Base-by-base conservation (phyloP, 1,140 invertebrate genomes). In the Wiebesia pumilae region DNA sequence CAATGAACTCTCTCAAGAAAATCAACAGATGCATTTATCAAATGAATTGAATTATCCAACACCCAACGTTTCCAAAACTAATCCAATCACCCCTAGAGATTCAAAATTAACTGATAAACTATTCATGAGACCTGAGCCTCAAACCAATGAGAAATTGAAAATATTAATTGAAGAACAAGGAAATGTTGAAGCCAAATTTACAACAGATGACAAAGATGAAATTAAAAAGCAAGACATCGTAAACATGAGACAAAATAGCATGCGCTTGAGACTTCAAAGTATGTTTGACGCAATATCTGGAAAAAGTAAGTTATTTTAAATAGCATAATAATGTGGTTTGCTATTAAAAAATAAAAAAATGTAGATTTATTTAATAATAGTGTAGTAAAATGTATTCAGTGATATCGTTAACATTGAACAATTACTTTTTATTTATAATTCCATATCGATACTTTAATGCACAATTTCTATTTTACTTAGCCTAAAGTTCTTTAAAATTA, bases 211-310 rank as follows among this genome's bases (percentile, higher is more conserved):
- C 30, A 89, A 89, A 12, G 92, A 94, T 82, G 93, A 94, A 88
- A 94, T 94, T 40, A 91, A 90, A 71, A 94, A 91, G 69, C 91
- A 91, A 47, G 93, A 94, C 78, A 92, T 94, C 58, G 84, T 91
- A 19, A 90, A 91, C 47, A 93, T 93, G 93, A 90, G 93, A 33
- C 90, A 93, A 88, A 93, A 90, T 0, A 93, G 91, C 82, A 93
- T 94, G 93, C 91, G 91, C 40, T 88, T 91, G 0, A 91, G 92
- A 75, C 87, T 94, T 10, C 92, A 93, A 69, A 93, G 92, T 78
- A 94, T 94, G 93, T 93, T 94, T 43, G 91, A 94, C 89, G 93
- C 93, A 1, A 93, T 94, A 88, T 93, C 93, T n/a, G 93, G 93
- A 14, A 93, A 93, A 91, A 89, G 92, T 93, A 88, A 91, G 88